Conservation (phyloP, 2,113 vertebrate genomes). For the Ochotona curzoniae region DNA sequence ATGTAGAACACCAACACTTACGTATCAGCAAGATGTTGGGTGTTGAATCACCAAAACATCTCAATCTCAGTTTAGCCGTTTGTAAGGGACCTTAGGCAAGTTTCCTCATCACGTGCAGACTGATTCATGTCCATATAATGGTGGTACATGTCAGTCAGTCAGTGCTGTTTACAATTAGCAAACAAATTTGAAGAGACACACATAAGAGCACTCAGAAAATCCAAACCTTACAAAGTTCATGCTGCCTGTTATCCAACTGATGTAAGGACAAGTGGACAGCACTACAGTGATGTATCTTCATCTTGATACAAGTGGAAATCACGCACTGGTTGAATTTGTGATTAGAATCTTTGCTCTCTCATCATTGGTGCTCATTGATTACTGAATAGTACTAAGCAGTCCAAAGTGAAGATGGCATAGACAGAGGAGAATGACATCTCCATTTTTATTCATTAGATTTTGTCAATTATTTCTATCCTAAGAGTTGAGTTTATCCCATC, state of each 20-base stretch:
- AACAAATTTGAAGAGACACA: constrained; percentile 31
- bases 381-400: not conserved
- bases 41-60: not conserved
- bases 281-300: not conserved
- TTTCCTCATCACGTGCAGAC: constrained; percentile 20
- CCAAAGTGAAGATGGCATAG: not conserved
- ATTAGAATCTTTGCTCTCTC: not conserved
- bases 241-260: not conserved
- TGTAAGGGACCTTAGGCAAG: not conserved
- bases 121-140: not conserved
- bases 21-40: not conserved
- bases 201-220: not conserved
- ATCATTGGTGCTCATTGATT: not conserved
- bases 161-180: not conserved
- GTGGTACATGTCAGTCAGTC: not conserved
- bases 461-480: not conserved
- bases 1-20: not conserved
- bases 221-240: not conserved
- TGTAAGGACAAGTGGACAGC: not conserved
- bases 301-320: not conserved
- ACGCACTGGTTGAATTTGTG: not conserved
- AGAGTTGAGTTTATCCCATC: not conserved
- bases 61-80: not conserved
- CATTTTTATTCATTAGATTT: not conserved
- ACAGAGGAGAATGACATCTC: not conserved